Conservation (phyloP, 2,113 vertebrate species). For the Candoia aspera region DNA sequence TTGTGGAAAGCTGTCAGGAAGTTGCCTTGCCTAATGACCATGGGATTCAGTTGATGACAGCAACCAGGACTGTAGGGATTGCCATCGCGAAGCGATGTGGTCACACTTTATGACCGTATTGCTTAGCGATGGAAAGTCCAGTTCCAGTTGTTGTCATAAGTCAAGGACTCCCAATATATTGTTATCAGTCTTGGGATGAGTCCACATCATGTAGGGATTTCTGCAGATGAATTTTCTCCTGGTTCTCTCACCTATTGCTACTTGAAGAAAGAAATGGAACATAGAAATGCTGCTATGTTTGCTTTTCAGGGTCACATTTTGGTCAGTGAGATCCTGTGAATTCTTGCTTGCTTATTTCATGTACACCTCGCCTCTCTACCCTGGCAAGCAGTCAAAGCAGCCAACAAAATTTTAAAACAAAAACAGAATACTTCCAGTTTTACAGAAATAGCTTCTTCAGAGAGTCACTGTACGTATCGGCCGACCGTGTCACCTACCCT, state of each 20-base stretch:
- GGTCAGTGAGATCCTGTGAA: neutral
- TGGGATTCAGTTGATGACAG: too few species aligned
- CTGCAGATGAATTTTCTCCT: neutral
- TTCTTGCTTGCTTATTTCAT: neutral
- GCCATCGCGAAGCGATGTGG: too few species aligned
- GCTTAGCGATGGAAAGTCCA: too few species aligned
- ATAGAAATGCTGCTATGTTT: neutral
- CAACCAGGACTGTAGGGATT: too few species aligned
- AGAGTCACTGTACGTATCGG: neutral
- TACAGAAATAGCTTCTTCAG: neutral
- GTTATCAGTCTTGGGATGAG: neutral
- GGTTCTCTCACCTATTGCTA: neutral
- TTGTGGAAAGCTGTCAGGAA: too few species aligned
- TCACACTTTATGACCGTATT: too few species aligned
- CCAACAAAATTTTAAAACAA: neutral
- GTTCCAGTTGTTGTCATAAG: too few species aligned
- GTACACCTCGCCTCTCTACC: neutral
- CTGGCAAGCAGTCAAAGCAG: neutral
- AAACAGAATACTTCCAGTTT: neutral
- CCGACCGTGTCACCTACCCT: neutral
- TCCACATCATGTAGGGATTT: neutral
- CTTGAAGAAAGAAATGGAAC: neutral
- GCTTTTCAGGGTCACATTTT: neutral
- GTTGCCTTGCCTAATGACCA: too few species aligned
- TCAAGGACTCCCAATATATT: neutral